Percentiles rank a stretch among this genome's conserved stretches.
These are phyloP conservation scores for Tiliacea citrago DNA, from an alignment of 2,888 invertebrate genomes.

Conservation along the genomic window DNA sequence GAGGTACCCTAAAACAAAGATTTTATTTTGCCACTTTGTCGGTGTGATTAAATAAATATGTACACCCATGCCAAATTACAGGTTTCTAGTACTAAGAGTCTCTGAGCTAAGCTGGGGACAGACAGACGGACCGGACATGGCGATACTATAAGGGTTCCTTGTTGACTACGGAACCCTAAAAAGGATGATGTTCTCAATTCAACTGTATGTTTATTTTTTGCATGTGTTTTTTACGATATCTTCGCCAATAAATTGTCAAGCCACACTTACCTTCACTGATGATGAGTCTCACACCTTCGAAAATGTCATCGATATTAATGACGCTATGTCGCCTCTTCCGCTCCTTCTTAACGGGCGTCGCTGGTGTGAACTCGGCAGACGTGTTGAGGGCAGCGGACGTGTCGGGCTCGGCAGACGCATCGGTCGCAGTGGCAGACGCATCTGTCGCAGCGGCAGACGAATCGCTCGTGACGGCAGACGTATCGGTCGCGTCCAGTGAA, in stretches of 20 bases:
- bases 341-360: conserved; percentile 48
- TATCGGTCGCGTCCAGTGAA: background rate
- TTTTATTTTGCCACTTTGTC: too few relatives aligned
- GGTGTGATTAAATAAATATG: too few relatives aligned
- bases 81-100: too few relatives aligned
- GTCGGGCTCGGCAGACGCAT: conserved; percentile 35
- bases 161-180: too few relatives aligned
- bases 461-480: conserved; percentile 24
- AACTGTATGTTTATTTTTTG: background rate
- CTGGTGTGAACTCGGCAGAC: background rate
- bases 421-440: conserved; percentile 41
- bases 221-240: background rate
- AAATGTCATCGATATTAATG: conserved; percentile 59
- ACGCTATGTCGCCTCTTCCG: conserved; percentile 73
- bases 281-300: conserved; percentile 63
- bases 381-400: background rate
- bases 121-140: too few relatives aligned
- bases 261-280: conserved; percentile 70
- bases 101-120: too few relatives aligned
- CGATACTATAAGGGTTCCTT: too few relatives aligned
- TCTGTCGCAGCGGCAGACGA: background rate
- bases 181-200: background rate
- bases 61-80: too few relatives aligned
- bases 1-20: too few relatives aligned
- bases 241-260: background rate